Conservation (phyloP, 2,113 vertebrate species). For the Coracopsis vasa region DNA sequence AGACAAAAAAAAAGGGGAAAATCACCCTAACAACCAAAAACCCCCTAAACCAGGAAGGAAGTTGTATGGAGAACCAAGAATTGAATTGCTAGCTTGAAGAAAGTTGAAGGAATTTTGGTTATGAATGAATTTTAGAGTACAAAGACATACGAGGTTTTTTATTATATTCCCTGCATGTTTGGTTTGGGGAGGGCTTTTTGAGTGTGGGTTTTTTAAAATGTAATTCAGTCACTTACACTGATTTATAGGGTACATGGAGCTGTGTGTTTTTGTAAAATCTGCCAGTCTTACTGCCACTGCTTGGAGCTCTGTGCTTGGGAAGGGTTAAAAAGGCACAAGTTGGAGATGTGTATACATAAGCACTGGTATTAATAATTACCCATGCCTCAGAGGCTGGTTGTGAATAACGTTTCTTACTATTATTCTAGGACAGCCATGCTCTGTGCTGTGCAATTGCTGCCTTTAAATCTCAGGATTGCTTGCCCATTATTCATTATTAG, state of each 20-base stretch:
- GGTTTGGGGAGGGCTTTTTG: not conserved
- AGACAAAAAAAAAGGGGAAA: not conserved
- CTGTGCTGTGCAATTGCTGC: not conserved
- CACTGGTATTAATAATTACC: constrained; percentile 12
- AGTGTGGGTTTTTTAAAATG: not conserved
- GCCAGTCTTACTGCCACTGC: not conserved
- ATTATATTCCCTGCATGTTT: not conserved
- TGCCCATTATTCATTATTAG: not conserved
- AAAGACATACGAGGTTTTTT: not conserved
- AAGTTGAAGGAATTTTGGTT: not conserved
- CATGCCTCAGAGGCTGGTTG: not conserved
- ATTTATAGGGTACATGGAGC: not conserved
- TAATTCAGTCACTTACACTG: not conserved
- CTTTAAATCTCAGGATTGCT: not conserved
- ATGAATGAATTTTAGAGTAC: not conserved
- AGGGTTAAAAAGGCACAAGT: not conserved
- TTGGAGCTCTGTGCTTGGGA: not conserved
- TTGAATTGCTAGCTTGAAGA: not conserved
- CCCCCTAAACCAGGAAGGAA: not conserved
- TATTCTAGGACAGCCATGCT: not conserved
- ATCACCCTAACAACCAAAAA: not conserved
- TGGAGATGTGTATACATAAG: not conserved
- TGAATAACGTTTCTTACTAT: constrained; percentile 1
- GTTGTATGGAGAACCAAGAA: not conserved
- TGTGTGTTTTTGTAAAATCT: not conserved